These are phyloP conservation scores for Octodonta nipae DNA, from an alignment of 2,888 invertebrate species.

Conservation along the genomic window DNA sequence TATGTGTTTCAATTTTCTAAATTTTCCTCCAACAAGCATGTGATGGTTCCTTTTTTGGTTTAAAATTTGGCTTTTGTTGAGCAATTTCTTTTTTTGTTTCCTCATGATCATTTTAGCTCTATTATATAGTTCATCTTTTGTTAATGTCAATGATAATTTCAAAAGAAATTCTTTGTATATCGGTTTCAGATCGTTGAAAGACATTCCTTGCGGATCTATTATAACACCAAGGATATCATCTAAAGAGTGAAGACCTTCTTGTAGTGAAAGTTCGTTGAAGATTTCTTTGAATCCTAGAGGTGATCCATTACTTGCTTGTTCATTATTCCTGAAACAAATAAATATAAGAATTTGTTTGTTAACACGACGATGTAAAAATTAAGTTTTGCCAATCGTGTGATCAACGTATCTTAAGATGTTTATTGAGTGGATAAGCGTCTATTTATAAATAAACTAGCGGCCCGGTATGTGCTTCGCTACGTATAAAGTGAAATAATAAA, in stretches of 20 bases:
- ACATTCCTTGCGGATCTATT: constrained; percentile 84
- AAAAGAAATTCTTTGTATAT: constrained; percentile 81
- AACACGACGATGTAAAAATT: too few relatives aligned
- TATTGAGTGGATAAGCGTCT: too few relatives aligned
- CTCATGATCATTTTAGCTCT: constrained; percentile 82
- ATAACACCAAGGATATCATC: constrained; percentile 80
- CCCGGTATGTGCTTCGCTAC: too few relatives aligned
- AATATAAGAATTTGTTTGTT: background rate
- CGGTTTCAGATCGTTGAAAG: constrained; percentile 81
- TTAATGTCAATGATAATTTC: constrained; percentile 74
- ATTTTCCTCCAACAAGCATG: constrained; percentile 26
- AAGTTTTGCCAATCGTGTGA: background rate
- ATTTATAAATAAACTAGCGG: too few relatives aligned
- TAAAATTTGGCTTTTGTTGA: constrained; percentile 40
- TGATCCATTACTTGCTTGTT: constrained; percentile 57
- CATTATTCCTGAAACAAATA: constrained; percentile 41
- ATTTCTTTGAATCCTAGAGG: constrained; percentile 76
- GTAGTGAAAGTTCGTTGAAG: constrained; percentile 74
- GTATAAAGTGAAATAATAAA: too few relatives aligned
- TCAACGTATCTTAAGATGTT: too few relatives aligned
- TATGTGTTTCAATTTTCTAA: constrained; percentile 34
- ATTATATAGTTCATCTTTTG: constrained; percentile 84
- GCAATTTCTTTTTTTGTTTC: constrained; percentile 59
- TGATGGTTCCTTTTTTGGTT: constrained; percentile 19
- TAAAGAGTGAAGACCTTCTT: constrained; percentile 76